These are phyloP conservation scores for Danaus melanippus DNA, from an alignment of 1,140 invertebrate genomes.

Conservation along the genomic window DNA sequence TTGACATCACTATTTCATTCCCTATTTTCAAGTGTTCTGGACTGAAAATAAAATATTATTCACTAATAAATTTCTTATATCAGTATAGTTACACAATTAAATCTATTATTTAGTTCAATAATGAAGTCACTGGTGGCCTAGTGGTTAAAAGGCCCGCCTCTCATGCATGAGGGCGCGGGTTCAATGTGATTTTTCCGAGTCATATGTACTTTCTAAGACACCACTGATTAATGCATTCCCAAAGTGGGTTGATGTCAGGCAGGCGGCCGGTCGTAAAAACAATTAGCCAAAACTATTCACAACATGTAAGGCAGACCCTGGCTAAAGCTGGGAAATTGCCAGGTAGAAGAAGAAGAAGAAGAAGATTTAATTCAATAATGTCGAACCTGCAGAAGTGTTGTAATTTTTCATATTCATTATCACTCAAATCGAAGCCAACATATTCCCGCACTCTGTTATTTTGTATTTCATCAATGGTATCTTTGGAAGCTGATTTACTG, in stretches of 20 bases:
- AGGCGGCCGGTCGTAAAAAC: no score
- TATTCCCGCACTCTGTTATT: conserved; percentile 38
- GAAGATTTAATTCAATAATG: neutral
- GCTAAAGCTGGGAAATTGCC: no score
- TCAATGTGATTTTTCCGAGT: no score
- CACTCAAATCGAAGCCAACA: conserved; percentile 39
- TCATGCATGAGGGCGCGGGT: no score
- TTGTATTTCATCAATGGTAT: conserved; percentile 24
- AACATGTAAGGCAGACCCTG: no score
- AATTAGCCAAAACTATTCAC: no score
- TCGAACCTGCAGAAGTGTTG: conserved; percentile 33
- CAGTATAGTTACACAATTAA: neutral
- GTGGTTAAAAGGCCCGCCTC: no score
- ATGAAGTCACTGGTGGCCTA: no score
- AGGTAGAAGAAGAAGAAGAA: no score
- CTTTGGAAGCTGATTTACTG: conserved; percentile 30
- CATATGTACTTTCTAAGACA: no score
- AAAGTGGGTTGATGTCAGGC: no score
- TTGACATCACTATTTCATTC: conserved; percentile 35
- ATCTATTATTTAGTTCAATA: neutral
- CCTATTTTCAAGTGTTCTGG: conserved; percentile 42
- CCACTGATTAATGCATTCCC: no score
- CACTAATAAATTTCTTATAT: neutral
- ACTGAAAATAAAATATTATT: conserved; percentile 31
- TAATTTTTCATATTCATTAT: conserved; percentile 44